A percentile compares a stretch with the other conserved stretches of the same genome.
These are phyloP conservation scores for Eulimnadia texana DNA, from an alignment of 1,140 invertebrate species.

Conservation along the genomic window DNA sequence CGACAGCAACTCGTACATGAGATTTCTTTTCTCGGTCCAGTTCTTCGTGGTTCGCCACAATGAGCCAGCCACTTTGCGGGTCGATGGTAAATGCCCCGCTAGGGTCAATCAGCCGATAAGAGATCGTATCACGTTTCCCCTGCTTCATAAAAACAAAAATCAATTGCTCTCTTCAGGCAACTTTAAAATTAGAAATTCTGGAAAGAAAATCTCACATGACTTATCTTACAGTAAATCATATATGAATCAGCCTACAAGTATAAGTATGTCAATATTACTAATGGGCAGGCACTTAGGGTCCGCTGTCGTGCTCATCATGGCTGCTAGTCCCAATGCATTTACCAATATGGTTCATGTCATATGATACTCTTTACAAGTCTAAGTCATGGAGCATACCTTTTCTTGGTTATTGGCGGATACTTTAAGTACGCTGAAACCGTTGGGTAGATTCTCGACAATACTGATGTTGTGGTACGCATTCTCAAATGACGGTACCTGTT, in stretches of 20 bases:
- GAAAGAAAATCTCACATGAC: too few relatives aligned
- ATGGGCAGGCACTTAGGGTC: too few relatives aligned
- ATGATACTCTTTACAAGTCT: too few relatives aligned
- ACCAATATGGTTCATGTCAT: too few relatives aligned
- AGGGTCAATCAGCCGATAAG: conserved; percentile 56
- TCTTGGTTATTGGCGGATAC: conserved; percentile 62
- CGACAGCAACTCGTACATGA: conserved; percentile 51
- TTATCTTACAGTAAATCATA: too few relatives aligned
- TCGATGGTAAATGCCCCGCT: conserved; percentile 65
- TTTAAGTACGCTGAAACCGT: conserved; percentile 66
- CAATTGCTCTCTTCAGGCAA: too few relatives aligned
- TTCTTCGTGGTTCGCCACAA: conserved; percentile 58
- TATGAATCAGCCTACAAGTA: too few relatives aligned
- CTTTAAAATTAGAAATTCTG: too few relatives aligned
- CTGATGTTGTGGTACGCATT: conserved; percentile 79
- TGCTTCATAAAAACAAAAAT: too few relatives aligned
- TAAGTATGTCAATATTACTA: too few relatives aligned
- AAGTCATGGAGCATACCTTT: conserved; percentile 31
- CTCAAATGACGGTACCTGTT: conserved; percentile 71
- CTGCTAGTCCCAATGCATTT: too few relatives aligned
- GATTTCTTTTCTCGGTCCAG: conserved; percentile 60
- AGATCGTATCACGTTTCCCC: conserved; percentile 68
- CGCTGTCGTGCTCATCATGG: too few relatives aligned
- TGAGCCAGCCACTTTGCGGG: conserved; percentile 62
- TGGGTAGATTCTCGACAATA: conserved; percentile 77